These are phyloP conservation scores for Channa striata DNA, from an alignment of 2,797 vertebrate species.

Conservation along the genomic window DNA sequence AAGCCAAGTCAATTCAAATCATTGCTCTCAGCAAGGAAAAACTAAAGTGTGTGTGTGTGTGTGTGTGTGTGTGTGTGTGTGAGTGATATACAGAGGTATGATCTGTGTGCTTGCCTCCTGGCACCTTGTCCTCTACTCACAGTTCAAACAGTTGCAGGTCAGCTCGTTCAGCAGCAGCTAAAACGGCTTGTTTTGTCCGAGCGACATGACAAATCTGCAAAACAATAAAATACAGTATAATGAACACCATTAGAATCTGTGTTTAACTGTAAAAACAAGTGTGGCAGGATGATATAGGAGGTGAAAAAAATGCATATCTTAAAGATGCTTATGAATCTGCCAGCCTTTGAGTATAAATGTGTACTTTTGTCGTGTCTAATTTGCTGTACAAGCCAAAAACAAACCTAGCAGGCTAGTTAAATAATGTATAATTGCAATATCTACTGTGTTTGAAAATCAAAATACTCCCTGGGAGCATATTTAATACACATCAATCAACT, in stretches of 20 bases:
- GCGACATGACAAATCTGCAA: not conserved
- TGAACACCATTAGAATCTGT: not conserved
- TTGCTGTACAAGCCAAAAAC: too few relatives aligned
- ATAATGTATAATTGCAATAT: too few relatives aligned
- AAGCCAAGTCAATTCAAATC: slow-evolving; percentile 41
- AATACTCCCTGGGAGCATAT: too few relatives aligned
- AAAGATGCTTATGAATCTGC: too few relatives aligned
- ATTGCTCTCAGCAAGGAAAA: slow-evolving; percentile 34
- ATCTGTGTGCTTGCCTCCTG: not conserved
- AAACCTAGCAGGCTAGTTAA: too few relatives aligned
- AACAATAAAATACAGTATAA: not conserved
- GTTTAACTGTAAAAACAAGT: not conserved
- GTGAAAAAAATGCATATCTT: too few relatives aligned
- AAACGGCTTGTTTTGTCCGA: slow-evolving; percentile 1
- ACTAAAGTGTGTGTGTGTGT: slow-evolving; percentile 1
- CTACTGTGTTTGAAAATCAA: too few relatives aligned
- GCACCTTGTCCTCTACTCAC: not conserved
- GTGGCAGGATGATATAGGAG: too few relatives aligned
- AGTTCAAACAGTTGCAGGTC: not conserved
- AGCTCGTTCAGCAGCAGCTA: not conserved
- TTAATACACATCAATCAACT: too few relatives aligned
- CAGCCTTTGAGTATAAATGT: too few relatives aligned
- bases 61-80: too few relatives aligned
- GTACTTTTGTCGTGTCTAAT: too few relatives aligned
- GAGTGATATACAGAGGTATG: slow-evolving; percentile 3